Conservation (phyloP, 2,797 vertebrate genomes). For the Sparidentex hasta region DNA sequence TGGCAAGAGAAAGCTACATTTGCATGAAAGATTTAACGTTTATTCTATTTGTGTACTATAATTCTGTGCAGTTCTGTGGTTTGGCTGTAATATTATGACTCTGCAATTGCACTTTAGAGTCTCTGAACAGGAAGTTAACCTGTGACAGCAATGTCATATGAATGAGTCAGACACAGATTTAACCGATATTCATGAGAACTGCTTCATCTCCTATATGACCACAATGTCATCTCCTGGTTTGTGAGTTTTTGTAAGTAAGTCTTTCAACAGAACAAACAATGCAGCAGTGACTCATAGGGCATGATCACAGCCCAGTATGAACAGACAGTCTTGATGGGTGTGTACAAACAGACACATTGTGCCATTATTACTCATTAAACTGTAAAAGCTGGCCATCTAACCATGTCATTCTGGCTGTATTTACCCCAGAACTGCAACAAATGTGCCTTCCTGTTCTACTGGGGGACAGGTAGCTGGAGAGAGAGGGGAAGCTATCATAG, state of each 20-base stretch:
- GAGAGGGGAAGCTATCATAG: neutral
- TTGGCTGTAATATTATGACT: neutral
- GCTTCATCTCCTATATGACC: conserved; percentile 15
- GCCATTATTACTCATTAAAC: conserved; percentile 45
- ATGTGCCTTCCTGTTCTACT: no score
- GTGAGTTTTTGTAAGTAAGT: conserved; percentile 13
- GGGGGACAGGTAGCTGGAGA: neutral
- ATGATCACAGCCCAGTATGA: conserved; percentile 33
- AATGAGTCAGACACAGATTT: neutral
- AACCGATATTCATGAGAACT: conserved; percentile 8
- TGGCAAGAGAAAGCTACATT: neutral
- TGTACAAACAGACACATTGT: conserved; percentile 45
- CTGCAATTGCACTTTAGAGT: neutral
- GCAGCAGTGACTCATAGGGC: conserved; percentile 45
- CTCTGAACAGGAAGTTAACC: conserved; percentile 8
- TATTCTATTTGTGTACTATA: neutral
- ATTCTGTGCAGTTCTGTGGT: conserved; percentile 1
- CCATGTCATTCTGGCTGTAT: neutral
- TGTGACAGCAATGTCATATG: conserved; percentile 1
- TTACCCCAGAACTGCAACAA: neutral
- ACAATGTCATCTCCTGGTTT: conserved; percentile 13
- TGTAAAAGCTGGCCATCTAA: conserved; percentile 11
- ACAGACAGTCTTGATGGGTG: conserved; percentile 45
- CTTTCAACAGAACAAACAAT: conserved; percentile 44
- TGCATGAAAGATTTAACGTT: neutral